A percentile compares a stretch with the other conserved stretches of the same genome.
Evolutionary conservation across 2,113 vertebrate species (phyloP).

Genomic region (Crocuta crocuta): DNA sequence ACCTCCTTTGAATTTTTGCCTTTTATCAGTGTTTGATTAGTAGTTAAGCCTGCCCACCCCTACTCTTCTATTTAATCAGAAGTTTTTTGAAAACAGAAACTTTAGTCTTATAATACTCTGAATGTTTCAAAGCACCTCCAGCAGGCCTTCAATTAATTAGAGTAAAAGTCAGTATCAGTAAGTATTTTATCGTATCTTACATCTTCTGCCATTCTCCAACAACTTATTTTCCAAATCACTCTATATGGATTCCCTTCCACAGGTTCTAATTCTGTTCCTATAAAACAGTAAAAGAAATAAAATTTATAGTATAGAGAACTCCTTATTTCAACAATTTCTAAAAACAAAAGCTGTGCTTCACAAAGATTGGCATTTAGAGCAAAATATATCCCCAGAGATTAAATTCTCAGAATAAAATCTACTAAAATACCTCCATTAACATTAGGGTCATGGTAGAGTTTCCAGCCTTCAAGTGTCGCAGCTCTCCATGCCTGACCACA

Average conservation of each 20-base stretch:
- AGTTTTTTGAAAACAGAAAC: neutral
- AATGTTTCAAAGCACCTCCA: neutral
- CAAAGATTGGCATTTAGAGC: neutral
- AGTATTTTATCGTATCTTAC: constrained; percentile 84
- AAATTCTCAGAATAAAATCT: constrained; percentile 28
- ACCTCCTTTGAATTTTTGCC: neutral
- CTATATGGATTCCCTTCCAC: constrained; percentile 97
- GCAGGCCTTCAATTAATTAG: constrained; percentile 1
- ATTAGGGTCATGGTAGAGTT: constrained; percentile 97
- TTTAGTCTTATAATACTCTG: neutral
- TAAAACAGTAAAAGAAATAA: constrained; percentile 75
- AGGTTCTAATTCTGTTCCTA: constrained; percentile 89
- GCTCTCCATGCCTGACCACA: constrained; percentile 99
- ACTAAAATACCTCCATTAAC: constrained; percentile 90
- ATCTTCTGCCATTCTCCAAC: constrained; percentile 98
- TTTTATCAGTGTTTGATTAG: neutral
- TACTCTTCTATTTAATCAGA: neutral
- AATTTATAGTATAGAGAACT: neutral
- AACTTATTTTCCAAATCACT: constrained; percentile 97
- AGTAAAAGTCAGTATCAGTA: constrained; percentile 16
- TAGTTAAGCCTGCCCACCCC: neutral
- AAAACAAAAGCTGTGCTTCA: constrained; percentile 35
- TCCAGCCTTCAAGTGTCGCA: constrained; percentile 98
- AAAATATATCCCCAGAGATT: neutral
- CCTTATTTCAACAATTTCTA: constrained; percentile 24